These are phyloP conservation scores for Coptodon rendalli DNA, from an alignment of 2,113 vertebrate species.

Conservation along the genomic window DNA sequence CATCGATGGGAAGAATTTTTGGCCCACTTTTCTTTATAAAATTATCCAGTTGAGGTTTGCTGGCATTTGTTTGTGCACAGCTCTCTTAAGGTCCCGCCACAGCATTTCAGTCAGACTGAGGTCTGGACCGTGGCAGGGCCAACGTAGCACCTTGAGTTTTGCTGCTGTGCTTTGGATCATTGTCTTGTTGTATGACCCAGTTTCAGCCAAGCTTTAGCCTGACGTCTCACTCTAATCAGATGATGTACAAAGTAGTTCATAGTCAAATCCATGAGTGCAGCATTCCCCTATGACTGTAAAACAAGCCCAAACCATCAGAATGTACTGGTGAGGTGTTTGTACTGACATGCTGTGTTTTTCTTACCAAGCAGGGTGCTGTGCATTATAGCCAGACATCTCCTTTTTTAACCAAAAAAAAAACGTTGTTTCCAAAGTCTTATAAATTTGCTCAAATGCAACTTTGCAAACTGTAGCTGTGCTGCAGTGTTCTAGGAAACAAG, in stretches of 20 bases:
- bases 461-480: neutral
- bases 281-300: neutral
- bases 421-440: neutral
- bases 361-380: neutral
- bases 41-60: neutral
- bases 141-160: too few relatives aligned
- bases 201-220: fast-evolving
- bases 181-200: neutral
- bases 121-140: neutral
- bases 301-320: neutral
- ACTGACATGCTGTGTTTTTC: neutral
- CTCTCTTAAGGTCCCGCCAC: neutral
- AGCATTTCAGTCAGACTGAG: neutral
- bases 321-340: neutral
- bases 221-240: neutral
- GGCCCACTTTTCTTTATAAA: neutral
- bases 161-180: neutral
- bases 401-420: neutral
- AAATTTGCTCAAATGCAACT: neutral
- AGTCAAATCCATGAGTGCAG: neutral
- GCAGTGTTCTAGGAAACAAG: neutral
- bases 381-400: neutral
- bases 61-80: neutral
- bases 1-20: neutral
- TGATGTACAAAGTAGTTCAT: neutral